phyloP scores from a whole-genome alignment of 2,113 vertebrate species.

The Centropus unirufus region DNA sequence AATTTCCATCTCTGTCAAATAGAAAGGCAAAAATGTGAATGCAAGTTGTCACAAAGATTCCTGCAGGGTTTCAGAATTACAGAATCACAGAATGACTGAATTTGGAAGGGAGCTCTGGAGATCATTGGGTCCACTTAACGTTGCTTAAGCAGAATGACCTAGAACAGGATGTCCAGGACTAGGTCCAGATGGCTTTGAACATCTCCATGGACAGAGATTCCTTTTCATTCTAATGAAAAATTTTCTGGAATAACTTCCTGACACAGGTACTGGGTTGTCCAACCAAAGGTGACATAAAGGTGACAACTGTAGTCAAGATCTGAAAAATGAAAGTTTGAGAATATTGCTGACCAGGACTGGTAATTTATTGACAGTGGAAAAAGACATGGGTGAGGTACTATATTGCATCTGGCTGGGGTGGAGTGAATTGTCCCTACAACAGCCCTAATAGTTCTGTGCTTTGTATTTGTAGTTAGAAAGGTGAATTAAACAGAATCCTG shows the following conservation, averaged over 20 bases:
- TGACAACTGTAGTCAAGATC: not conserved
- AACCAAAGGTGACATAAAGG: not conserved
- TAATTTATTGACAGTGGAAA: not conserved
- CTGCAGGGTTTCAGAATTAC: not conserved
- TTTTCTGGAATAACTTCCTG: not conserved
- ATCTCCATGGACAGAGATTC: not conserved
- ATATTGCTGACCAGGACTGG: not conserved
- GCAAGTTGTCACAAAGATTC: not conserved
- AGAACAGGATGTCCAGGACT: not conserved
- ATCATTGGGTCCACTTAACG: not conserved
- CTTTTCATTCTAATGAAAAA: not conserved
- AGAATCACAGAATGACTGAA: not conserved
- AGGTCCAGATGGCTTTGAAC: not conserved
- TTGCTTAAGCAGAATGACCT: not conserved
- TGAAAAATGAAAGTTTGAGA: not conserved
- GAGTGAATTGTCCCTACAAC: not conserved
- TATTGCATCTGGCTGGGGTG: not conserved
- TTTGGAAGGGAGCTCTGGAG: not conserved
- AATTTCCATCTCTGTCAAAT: not conserved
- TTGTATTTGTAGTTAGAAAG: not conserved
- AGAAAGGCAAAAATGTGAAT: not conserved
- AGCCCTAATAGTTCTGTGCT: not conserved
- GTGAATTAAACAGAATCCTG: not conserved
- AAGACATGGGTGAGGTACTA: not conserved
- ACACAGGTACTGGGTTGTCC: not conserved